Base-by-base conservation (phyloP, 1,140 invertebrate species). In the Phymastichus coffea region DNA sequence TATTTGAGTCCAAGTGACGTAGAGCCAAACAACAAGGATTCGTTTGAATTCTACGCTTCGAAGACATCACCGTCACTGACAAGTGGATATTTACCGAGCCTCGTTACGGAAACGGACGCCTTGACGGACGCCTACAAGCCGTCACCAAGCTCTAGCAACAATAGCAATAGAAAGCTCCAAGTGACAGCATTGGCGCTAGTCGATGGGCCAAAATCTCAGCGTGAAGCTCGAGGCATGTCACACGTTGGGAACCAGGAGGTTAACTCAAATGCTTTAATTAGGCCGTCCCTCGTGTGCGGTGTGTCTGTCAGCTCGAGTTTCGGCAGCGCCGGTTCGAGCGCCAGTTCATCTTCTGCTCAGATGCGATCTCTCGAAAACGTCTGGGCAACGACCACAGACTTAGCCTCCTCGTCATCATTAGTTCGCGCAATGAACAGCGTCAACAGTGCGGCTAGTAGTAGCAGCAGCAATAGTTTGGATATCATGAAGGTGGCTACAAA, bases 401-500 rank as follows among this genome's bases (percentile, higher is more conserved):
- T 80, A 12, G 74, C 74, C 4, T 69, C 72, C n/a, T 77, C 76
- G 0, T 78, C 79, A 1, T 79, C 77, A n/a, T 67, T 84, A 22
- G 84, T 86, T 33, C 80, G 82, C 47, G 80, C 83, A 10, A 82
- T 86, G 81, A 86, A 86, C 63, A 81, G 83, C 72, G 84, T 84
- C 15, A 86, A 86, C 68, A 81, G 84, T 69, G 83, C 82, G 26
- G 76, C 83, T 59, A 80, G 77, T 38, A 56, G 35, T 3, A 61
- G 48, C n/a, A 57, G 41, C 7, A 60, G 52, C 17, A 62, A 57
- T 17, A 64, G 54, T 6, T 44, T 71, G 14, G 67, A 71, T 35
- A 69, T 71, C 19, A 71, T 71, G 67, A 69, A 69, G 60, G 68
- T 66, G 15, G 53, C 47, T 2, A 55, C 52, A 17, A 41, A 10